phyloP scores from a whole-genome alignment of 2,113 vertebrate species.

The Cyprinodon variegatus region DNA sequence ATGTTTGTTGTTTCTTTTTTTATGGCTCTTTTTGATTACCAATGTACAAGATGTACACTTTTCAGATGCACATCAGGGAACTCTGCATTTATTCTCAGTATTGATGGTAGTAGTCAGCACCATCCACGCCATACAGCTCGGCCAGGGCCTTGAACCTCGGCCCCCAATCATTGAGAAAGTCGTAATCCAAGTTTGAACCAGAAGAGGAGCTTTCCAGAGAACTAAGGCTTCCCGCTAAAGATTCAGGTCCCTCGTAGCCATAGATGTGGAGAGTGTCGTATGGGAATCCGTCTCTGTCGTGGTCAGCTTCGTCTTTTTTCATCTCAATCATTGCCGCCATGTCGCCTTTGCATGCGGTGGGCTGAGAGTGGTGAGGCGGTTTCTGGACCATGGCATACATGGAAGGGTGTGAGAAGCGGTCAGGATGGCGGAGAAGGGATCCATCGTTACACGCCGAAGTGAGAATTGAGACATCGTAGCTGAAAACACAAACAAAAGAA shows the following conservation, averaged over 20 bases:
- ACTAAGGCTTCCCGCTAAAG: slow-evolving; percentile 91
- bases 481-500: slow-evolving; percentile 8
- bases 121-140: slow-evolving; percentile 89
- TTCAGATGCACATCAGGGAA: slow-evolving; percentile 29
- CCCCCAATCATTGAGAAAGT: slow-evolving; percentile 95
- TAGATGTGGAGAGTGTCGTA: slow-evolving; percentile 97
- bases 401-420: slow-evolving; percentile 61
- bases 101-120: slow-evolving; percentile 65
- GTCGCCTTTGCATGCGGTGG: slow-evolving; percentile 81
- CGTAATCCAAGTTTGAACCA: slow-evolving; percentile 89
- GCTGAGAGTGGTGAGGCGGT: slow-evolving; percentile 58
- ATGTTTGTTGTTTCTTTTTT: slow-evolving; percentile 25
- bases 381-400: slow-evolving; percentile 87
- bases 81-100: slow-evolving; percentile 61
- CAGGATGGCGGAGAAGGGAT: slow-evolving; percentile 65
- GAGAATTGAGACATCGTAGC: slow-evolving; percentile 95
- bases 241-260: slow-evolving; percentile 91
- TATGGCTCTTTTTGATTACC: slow-evolving; percentile 48
- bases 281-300: slow-evolving; percentile 87
- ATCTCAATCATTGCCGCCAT: slow-evolving; percentile 94
- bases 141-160: slow-evolving; percentile 94
- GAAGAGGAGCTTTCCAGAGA: slow-evolving; percentile 87
- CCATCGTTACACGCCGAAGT: slow-evolving; percentile 84
- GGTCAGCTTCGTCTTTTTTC: slow-evolving; percentile 95
- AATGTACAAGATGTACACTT: slow-evolving; percentile 5